Conservation (phyloP, 2,888 invertebrate species). For the Caenorhabditis sp. region DNA sequence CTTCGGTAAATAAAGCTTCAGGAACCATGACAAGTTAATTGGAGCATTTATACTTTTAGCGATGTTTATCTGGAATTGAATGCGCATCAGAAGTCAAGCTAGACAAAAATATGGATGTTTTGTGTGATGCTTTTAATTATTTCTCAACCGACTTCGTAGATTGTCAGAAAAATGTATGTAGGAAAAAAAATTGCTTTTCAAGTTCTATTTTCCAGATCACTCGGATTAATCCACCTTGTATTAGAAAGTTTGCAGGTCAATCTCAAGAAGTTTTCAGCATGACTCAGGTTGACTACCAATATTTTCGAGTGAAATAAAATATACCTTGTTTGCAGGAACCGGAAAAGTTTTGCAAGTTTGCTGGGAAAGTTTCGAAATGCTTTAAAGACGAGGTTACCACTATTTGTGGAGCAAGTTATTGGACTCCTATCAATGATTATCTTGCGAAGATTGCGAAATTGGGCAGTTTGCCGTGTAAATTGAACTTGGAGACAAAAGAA, state of each 20-base stretch:
- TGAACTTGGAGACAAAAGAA: not conserved
- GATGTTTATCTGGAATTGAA: slow-evolving; percentile 10
- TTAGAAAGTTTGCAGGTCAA: slow-evolving; percentile 12
- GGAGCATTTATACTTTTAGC: slow-evolving; percentile 9
- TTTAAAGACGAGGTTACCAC: slow-evolving; percentile 12
- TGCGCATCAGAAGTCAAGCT: slow-evolving; percentile 16
- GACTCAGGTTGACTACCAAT: too few species aligned
- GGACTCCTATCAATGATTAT: slow-evolving; percentile 9
- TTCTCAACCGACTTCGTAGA: slow-evolving; percentile 25
- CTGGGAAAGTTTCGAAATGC: not conserved
- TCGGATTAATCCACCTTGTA: slow-evolving; percentile 20
- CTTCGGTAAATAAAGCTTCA: not conserved
- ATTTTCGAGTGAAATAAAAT: too few species aligned
- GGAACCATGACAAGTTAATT: too few species aligned
- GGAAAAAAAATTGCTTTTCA: too few species aligned
- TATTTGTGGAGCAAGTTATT: slow-evolving; percentile 23
- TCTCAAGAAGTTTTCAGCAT: not conserved
- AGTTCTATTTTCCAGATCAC: not conserved
- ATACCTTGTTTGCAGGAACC: not conserved
- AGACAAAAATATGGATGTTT: slow-evolving; percentile 19
- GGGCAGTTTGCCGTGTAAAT: not conserved
- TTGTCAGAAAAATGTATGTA: slow-evolving; percentile 24
- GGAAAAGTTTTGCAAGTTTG: not conserved
- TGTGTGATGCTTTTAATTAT: slow-evolving; percentile 23
- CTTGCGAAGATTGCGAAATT: not conserved